These are phyloP conservation scores for human DNA, from an alignment of 2,113 vertebrate species.

Conservation along the genomic window GRCh38 chr5:180408501-180409000, in stretches of 20 bases:
- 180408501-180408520: not conserved
- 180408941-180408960: no score
- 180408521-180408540: not conserved
- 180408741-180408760: not conserved
- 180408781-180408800: not conserved
- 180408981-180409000: no score
- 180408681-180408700: not conserved
- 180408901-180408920: no score
- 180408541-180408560: not conserved
- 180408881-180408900: no score
- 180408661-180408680: not conserved
- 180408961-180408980: no score
- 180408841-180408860: no score
- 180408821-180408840: not conserved
- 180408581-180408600: not conserved
- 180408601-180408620: not conserved
- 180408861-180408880: no score
- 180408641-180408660: not conserved
- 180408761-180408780: not conserved
- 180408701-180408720: not conserved
- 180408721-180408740: not conserved
- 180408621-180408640: not conserved
- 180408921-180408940: no score
- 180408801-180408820: not conserved
- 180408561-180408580: not conserved